phyloP scores from a whole-genome alignment of 2,113 vertebrate species.

The Scomber colias region DNA sequence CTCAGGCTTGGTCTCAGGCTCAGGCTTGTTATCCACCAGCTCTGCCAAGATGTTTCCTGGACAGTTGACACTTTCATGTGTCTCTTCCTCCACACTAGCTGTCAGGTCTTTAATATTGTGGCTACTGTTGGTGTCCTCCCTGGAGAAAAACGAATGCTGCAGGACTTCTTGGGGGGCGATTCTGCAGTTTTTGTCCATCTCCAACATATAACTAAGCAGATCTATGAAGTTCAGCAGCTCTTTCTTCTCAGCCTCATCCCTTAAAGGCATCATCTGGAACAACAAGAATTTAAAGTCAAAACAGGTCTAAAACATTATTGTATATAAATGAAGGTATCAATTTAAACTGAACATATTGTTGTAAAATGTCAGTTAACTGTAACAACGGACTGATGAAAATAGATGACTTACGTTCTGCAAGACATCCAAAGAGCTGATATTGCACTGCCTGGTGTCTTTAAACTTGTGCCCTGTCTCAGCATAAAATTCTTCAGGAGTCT shows the following conservation, averaged over 20 bases:
- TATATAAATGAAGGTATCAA: neutral
- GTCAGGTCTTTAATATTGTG: no score
- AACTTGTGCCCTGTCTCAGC: neutral
- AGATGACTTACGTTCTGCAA: neutral
- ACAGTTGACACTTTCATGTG: no score
- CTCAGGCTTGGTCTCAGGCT: no score
- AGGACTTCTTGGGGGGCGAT: neutral
- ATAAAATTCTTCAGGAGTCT: conserved; percentile 3
- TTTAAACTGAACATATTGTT: neutral
- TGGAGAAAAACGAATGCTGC: conserved; percentile 10
- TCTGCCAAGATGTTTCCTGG: neutral
- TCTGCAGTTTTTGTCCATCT: neutral
- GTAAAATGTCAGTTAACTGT: neutral
- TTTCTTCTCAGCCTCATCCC: neutral
- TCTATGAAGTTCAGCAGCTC: neutral
- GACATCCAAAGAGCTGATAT: neutral
- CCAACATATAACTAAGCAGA: conserved; percentile 8
- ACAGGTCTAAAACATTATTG: neutral
- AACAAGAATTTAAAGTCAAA: neutral
- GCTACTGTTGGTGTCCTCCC: neutral
- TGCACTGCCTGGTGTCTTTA: neutral
- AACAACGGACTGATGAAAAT: neutral
- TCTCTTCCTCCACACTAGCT: no score
- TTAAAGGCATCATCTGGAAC: neutral
- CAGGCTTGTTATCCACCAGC: neutral